phyloP scores from a whole-genome alignment of 1,140 invertebrate species.

The Leguminivora glycinivorella region DNA sequence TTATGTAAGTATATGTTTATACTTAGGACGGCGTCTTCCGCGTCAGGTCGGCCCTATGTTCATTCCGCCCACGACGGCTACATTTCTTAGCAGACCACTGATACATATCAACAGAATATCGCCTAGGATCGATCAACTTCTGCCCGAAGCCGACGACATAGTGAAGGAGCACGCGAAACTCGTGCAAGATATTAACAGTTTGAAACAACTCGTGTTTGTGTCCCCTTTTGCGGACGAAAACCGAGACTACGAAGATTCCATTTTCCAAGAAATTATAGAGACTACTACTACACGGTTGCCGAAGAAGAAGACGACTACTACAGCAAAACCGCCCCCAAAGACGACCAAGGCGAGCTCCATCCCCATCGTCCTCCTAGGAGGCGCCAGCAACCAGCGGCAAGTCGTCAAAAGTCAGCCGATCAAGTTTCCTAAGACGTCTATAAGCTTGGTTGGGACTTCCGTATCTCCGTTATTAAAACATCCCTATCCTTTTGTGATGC shows the following conservation, averaged over 20 bases:
- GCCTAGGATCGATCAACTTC: slow-evolving; percentile 45
- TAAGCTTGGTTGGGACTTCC: slow-evolving; percentile 60
- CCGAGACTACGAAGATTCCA: slow-evolving; percentile 67
- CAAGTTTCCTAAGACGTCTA: slow-evolving; percentile 46
- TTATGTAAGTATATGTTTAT: not conserved
- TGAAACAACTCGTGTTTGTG: slow-evolving; percentile 59
- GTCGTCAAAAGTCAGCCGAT: slow-evolving; percentile 47
- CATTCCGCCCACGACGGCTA: not conserved
- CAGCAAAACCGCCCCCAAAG: slow-evolving; percentile 34
- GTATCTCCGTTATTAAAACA: slow-evolving; percentile 56
- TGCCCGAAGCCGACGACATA: slow-evolving; percentile 55
- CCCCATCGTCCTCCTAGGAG: slow-evolving; percentile 57
- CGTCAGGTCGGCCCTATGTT: not conserved
- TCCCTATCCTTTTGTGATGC: slow-evolving; percentile 59
- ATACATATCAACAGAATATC: slow-evolving; percentile 32
- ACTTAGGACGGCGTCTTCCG: slow-evolving; percentile 8
- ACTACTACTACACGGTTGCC: slow-evolving; percentile 45
- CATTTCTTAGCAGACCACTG: slow-evolving; percentile 26
- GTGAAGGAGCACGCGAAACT: slow-evolving; percentile 70
- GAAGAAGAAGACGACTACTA: not conserved
- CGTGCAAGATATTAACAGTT: slow-evolving; percentile 68
- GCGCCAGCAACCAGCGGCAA: slow-evolving; percentile 49
- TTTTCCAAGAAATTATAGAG: slow-evolving; percentile 66
- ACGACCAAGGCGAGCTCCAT: slow-evolving; percentile 41
- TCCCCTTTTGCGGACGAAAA: slow-evolving; percentile 50